Conservation (phyloP, 53 echinoderm and acorn worm genomes). For the Actinopyga echinites region DNA sequence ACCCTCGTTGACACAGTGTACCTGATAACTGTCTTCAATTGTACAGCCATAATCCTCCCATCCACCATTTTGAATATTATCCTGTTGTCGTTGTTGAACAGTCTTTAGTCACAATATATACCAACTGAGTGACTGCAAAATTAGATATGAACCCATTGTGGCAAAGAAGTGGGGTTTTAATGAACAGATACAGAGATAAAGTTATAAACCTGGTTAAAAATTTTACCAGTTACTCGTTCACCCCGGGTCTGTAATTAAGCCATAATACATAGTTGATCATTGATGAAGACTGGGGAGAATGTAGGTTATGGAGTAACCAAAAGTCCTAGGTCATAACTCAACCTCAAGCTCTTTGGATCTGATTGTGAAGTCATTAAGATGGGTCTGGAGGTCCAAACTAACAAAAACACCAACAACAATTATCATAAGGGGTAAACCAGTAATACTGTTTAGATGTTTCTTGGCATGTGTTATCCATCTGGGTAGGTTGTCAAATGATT, state of each 20-base stretch:
- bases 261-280: slow-evolving; percentile 79
- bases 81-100: background rate
- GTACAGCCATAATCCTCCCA: background rate
- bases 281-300: slow-evolving; percentile 46
- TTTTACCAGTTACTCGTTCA: slow-evolving; percentile 60
- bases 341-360: background rate
- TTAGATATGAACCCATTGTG: slow-evolving; percentile 36
- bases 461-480: too few relatives aligned
- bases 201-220: slow-evolving; percentile 81
- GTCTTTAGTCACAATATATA: background rate
- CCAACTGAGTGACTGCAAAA: slow-evolving; percentile 24
- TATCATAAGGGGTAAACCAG: too few relatives aligned
- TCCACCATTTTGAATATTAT: slow-evolving; percentile 26
- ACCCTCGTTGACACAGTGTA: background rate
- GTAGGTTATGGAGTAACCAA: slow-evolving; percentile 48
- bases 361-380: too few relatives aligned
- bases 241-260: slow-evolving; percentile 72
- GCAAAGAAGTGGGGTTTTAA: slow-evolving; percentile 38
- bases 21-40: slow-evolving; percentile 4
- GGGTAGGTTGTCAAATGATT: too few relatives aligned
- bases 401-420: too few relatives aligned
- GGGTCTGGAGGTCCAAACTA: too few relatives aligned
- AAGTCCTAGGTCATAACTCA: slow-evolving; percentile 22
- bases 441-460: too few relatives aligned
- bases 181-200: slow-evolving; percentile 66